A percentile compares a stretch with the other conserved stretches of the same genome.
Evolutionary conservation across 1,140 invertebrate species (phyloP).

Genomic region (Asbolus verrucosus): DNA sequence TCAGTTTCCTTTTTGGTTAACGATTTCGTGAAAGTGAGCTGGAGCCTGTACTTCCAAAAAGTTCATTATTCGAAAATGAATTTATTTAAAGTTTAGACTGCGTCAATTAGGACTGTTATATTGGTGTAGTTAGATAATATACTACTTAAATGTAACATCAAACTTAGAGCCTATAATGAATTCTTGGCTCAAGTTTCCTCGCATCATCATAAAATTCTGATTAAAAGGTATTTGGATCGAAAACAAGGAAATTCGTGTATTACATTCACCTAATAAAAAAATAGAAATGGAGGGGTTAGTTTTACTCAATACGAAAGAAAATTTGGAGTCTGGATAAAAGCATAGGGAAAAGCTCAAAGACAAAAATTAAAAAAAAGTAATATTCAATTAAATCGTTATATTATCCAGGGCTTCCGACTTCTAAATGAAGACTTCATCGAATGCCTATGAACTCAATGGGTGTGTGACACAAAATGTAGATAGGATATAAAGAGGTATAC

Average conservation of each 20-base stretch:
- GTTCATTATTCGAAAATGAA: slow-evolving; percentile 33
- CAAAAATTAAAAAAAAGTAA: slow-evolving; percentile 34
- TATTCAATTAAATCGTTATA: slow-evolving; percentile 35
- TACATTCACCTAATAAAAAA: slow-evolving; percentile 18
- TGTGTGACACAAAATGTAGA: slow-evolving; percentile 36
- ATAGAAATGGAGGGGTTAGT: slow-evolving; percentile 15
- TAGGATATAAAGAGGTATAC: slow-evolving; percentile 23
- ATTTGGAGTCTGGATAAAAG: background rate
- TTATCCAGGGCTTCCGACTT: slow-evolving; percentile 34
- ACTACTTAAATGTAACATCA: slow-evolving; percentile 18
- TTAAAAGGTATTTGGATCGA: slow-evolving; percentile 35
- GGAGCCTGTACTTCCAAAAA: slow-evolving; percentile 19
- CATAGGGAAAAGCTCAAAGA: slow-evolving; percentile 28
- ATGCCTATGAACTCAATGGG: slow-evolving; percentile 27
- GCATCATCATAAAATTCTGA: slow-evolving; percentile 21
- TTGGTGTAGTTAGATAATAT: slow-evolving; percentile 23
- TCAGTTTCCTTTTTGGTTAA: slow-evolving; percentile 33
- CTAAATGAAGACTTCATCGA: slow-evolving; percentile 36
- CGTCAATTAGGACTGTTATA: slow-evolving; percentile 27
- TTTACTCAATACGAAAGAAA: slow-evolving; percentile 6
- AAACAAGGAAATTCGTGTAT: slow-evolving; percentile 4
- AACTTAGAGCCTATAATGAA: slow-evolving; percentile 26
- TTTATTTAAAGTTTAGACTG: slow-evolving; percentile 37
- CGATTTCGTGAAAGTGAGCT: slow-evolving; percentile 32
- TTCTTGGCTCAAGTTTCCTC: slow-evolving; percentile 29